Evolutionary conservation across 2,797 vertebrate species (phyloP), one percentile per base, ranked within the genome.

Genomic region (Lagorchestes hirsutus): DNA sequence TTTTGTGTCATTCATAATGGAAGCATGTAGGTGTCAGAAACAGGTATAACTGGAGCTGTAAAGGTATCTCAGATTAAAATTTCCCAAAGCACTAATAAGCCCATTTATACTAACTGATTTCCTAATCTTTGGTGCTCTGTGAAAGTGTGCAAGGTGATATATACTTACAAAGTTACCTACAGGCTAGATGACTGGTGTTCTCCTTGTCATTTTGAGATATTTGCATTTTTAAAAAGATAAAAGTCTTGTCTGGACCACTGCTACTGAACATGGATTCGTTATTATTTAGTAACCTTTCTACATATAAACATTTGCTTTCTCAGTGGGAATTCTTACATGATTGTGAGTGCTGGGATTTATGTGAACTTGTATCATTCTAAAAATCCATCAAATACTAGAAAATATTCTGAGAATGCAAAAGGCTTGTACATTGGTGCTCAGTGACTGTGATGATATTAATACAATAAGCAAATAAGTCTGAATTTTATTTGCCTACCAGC

Each of bases 301-400:
- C 97, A 96, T 97, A 97, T 97, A 97, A 95, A 54, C 95, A 98
- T 98, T 98, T 98, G 97, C 97, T 96, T 95, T 98, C 96, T 59
- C 96, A 95, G 94, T 97, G 96, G 97, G 97, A 98, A 97, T 92
- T 97, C 96, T 92, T 87, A 92, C 90, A 74, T 96, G 91, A 95
- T 96, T 97, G 97, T 97, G 96, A 97, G 94, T 31, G 92, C 92
- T 97, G 97, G 98, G 95, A 97, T 97, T 55, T 50, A 96, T 87
- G 97, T 96, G 96, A 97, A 96, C 95, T 96, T 91, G 91, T 95
- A 97, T 98, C 97, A 96, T 95, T 98, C 94, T 97, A 98, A 98
- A 57, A 96, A 98, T 98, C 98, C 98, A 98, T 97, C 97, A 97
- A 95, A 97, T 98, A 98, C 98, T 97, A 97, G 97, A 96, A 98